These are phyloP conservation scores for Chloroclystis v-ata DNA, from an alignment of 2,888 invertebrate species.

Conservation along the genomic window DNA sequence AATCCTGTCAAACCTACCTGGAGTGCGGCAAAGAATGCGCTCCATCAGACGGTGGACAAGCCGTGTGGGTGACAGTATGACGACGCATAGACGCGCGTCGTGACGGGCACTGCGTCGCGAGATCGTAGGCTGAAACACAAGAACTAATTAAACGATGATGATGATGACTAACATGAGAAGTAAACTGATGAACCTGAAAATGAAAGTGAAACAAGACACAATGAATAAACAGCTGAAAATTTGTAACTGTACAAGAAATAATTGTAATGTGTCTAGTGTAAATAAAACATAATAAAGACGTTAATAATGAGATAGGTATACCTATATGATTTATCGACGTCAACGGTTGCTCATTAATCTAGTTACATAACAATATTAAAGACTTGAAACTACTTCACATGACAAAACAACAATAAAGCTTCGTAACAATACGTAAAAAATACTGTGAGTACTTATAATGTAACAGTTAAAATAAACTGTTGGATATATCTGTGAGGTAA, in stretches of 20 bases:
- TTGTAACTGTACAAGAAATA: too few species aligned
- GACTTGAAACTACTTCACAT: background rate
- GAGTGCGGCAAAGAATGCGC: constrained; percentile 85
- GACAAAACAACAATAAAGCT: background rate
- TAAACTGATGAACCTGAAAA: background rate
- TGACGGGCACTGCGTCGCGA: constrained; percentile 88
- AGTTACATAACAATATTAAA: background rate
- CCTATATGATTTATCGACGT: too few species aligned
- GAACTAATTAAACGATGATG: background rate
- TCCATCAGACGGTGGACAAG: constrained; percentile 66
- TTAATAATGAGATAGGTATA: too few species aligned
- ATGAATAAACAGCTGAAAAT: too few species aligned
- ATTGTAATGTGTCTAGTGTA: too few species aligned
- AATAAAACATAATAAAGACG: too few species aligned
- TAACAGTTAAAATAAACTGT: too few species aligned
- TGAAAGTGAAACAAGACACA: background rate
- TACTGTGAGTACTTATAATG: too few species aligned
- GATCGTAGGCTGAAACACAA: constrained; percentile 82
- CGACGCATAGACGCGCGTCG: constrained; percentile 82
- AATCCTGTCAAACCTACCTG: too few species aligned
- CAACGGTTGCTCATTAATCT: background rate
- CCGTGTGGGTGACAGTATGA: constrained; percentile 81
- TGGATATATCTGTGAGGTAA: too few species aligned
- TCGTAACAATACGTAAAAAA: too few species aligned
- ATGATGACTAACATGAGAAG: background rate